These are phyloP conservation scores for Drosophila melanosoma DNA, from an alignment of 2,888 invertebrate genomes.

Conservation along the genomic window DNA sequence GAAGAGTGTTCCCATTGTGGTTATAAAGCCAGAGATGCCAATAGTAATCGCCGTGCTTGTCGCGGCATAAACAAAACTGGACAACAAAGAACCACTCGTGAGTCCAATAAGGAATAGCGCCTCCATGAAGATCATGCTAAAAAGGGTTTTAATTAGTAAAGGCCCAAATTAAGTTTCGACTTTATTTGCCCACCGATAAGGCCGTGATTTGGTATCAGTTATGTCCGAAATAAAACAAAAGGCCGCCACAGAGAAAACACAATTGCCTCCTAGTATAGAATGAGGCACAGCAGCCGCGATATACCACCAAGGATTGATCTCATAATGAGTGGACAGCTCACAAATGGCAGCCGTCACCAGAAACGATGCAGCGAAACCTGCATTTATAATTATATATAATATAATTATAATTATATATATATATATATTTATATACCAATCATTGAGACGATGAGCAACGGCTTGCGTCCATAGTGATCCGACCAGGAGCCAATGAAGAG, in stretches of 20 bases:
- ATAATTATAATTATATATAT: not conserved
- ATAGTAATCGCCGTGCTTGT: constrained; percentile 80
- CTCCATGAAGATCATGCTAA: constrained; percentile 88
- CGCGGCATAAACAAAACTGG: constrained; percentile 87
- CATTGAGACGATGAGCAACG: constrained; percentile 88
- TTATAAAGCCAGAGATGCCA: constrained; percentile 72
- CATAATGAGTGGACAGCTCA: constrained; percentile 73
- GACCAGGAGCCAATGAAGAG: constrained; percentile 93
- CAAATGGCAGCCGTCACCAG: constrained; percentile 77
- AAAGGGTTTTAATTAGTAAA: not conserved
- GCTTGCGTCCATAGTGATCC: constrained; percentile 91
- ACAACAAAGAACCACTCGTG: constrained; percentile 87
- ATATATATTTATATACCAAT: constrained; percentile 85
- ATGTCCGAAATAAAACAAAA: constrained; percentile 89
- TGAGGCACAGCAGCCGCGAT: constrained; percentile 87
- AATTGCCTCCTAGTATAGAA: constrained; percentile 87
- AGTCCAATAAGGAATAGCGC: constrained; percentile 87
- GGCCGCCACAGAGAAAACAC: constrained; percentile 87
- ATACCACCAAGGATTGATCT: constrained; percentile 85
- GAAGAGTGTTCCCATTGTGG: constrained; percentile 76
- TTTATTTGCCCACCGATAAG: constrained; percentile 86
- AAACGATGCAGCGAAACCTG: constrained; percentile 82
- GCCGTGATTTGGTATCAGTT: constrained; percentile 87
- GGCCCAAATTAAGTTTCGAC: too few species aligned
- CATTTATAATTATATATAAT: not conserved